Evolutionary conservation across 1,140 invertebrate species (phyloP).

Genomic region (Neodiprion lecontei): DNA sequence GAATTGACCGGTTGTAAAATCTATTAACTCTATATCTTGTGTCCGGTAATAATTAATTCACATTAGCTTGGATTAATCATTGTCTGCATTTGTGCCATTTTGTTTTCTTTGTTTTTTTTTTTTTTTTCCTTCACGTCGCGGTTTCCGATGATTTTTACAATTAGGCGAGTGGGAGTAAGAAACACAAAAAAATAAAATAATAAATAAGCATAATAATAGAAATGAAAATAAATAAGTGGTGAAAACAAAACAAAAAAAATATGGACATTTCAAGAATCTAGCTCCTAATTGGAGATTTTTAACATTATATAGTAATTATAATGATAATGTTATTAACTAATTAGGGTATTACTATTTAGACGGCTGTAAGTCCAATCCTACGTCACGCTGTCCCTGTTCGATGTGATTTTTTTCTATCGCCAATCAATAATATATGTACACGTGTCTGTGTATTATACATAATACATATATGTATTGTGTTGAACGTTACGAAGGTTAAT

Average conservation of each 20-base stretch:
- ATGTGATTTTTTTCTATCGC: constrained; percentile 42
- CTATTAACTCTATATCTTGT: not conserved
- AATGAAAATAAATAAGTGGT: not conserved
- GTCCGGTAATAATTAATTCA: not conserved
- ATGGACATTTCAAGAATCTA: too few species aligned
- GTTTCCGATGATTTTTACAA: not conserved
- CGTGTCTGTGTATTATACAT: constrained; percentile 18
- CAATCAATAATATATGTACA: constrained; percentile 32
- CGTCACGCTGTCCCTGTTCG: constrained; percentile 21
- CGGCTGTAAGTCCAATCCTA: not conserved
- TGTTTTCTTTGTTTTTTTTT: not conserved
- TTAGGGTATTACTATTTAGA: too few species aligned
- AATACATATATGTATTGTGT: constrained; percentile 32
- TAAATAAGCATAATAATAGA: not conserved
- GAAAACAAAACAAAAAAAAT: not conserved
- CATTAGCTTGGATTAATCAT: not conserved
- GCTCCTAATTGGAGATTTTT: too few species aligned
- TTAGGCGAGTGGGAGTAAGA: not conserved
- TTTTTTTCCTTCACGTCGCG: not conserved
- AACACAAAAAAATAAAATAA: not conserved
- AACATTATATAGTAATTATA: too few species aligned
- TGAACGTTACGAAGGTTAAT: constrained; percentile 32
- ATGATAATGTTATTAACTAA: too few species aligned
- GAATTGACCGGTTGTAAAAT: too few species aligned
- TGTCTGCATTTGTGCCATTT: not conserved